Evolutionary conservation across 2,113 vertebrate genomes (phyloP).

Genomic region (Prolemur simus): DNA sequence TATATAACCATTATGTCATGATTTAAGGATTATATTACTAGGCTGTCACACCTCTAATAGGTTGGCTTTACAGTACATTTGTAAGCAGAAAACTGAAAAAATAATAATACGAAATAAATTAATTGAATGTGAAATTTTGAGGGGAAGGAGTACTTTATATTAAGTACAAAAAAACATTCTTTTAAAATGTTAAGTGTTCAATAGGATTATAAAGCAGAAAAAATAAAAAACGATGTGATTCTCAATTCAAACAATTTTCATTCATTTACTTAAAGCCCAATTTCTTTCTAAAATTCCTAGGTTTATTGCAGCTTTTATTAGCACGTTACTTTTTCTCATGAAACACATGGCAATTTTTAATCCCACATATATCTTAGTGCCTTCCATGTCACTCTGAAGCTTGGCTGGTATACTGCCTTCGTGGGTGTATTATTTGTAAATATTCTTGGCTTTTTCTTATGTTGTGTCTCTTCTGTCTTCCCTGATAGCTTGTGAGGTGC

Average conservation of each 20-base stretch:
- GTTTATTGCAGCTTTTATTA: conserved; percentile 26
- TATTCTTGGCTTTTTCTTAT: neutral
- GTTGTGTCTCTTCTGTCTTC: neutral
- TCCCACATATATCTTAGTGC: neutral
- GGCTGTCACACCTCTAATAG: conserved; percentile 7
- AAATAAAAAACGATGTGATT: conserved; percentile 17
- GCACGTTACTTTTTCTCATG: conserved; percentile 36
- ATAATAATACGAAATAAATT: conserved; percentile 32
- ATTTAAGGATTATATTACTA: conserved; percentile 46
- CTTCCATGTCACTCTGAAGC: neutral
- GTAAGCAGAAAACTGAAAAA: conserved; percentile 54
- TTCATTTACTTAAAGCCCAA: conserved; percentile 10
- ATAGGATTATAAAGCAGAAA: conserved; percentile 52
- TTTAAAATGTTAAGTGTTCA: conserved; percentile 40
- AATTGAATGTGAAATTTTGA: conserved; percentile 23
- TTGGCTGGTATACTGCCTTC: neutral
- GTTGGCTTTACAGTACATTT: conserved; percentile 16
- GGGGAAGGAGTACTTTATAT: neutral
- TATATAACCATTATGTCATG: neutral
- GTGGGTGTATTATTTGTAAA: neutral
- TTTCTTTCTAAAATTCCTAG: conserved; percentile 41
- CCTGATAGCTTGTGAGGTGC: neutral
- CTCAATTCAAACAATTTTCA: conserved; percentile 53
- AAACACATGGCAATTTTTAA: conserved; percentile 28
- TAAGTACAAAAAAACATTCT: neutral